Evolutionary conservation across 2,888 invertebrate genomes (phyloP), one percentile per base, ranked within the genome.

Genomic region (Aleiodes leptofemur): DNA sequence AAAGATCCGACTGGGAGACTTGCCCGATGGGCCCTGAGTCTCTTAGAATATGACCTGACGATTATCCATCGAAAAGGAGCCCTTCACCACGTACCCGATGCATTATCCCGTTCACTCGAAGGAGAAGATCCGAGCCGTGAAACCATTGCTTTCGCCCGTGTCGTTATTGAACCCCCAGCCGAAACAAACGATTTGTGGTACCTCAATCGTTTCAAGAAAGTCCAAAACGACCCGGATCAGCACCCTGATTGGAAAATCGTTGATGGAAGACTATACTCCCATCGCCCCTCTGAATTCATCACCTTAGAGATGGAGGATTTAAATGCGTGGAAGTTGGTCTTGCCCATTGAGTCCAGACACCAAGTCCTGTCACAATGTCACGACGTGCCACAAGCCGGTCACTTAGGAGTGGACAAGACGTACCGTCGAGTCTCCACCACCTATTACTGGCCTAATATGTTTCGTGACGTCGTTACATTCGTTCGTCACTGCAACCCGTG

Each of bases 251-350:
- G 23, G 23, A 53, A 53, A 6, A 53, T 53, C 8, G 53, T 13
- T 6, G 53, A 53, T n/a, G 53, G 53, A 8, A n/a, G 53, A n/a
- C 6, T 53, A 16, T 53, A 53, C 14, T 14, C 53, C 11, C 53
- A 53, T 13, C 50, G 50, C 8, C 50, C 50, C 50, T 50, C 50
- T 13, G 50, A 50, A 9, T 50, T 50, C 50, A 50, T 50, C 50
- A 50, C 50, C 1, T 50, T 50, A 50, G 50, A 50, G 50, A 50
- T 50, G 11, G 50, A 14, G 5, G 8, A 53, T 53, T 16, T 53
- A 3, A 16, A 53, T n/a, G 53, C 53, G 53, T 53, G 53, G 53
- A 53, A 53, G 14, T 53, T 53, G 53, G 53, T 53, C n/a, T 16
- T 53, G 13, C 53, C 53, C 5, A n/a, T 8, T 6, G 53, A 53